These are phyloP conservation scores for Eolophus roseicapilla DNA, from an alignment of 2,113 vertebrate species.

Conservation along the genomic window DNA sequence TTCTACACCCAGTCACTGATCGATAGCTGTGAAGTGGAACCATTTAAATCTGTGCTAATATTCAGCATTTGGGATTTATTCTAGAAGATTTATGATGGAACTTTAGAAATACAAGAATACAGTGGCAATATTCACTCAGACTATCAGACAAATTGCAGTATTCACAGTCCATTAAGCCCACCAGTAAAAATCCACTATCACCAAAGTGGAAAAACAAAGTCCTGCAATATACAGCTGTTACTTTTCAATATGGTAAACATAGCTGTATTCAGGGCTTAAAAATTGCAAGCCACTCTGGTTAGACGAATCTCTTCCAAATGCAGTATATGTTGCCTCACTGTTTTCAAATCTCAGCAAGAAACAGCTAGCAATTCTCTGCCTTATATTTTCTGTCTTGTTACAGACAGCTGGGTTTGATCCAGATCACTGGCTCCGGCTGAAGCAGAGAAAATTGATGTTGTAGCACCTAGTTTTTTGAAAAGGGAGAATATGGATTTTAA, in stretches of 20 bases:
- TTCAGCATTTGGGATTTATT: neutral
- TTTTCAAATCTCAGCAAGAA: neutral
- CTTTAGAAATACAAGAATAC: neutral
- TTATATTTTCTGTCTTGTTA: neutral
- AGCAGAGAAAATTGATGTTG: neutral
- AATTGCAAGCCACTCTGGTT: neutral
- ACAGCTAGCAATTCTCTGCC: neutral
- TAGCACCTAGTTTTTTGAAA: neutral
- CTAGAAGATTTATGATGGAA: neutral
- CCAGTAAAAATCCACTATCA: neutral
- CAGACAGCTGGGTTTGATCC: neutral
- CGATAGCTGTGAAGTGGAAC: neutral
- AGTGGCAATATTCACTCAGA: neutral
- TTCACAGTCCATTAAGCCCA: neutral
- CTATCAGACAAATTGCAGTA: neutral
- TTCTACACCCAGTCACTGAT: fast-evolving
- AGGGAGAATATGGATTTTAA: neutral
- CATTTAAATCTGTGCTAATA: neutral
- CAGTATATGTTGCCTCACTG: neutral
- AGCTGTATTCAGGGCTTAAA: neutral
- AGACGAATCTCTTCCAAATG: neutral
- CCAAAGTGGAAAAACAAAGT: neutral
- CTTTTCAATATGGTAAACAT: neutral
- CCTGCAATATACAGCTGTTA: neutral
- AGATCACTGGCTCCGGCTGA: neutral